Evolutionary conservation across 2,888 invertebrate genomes (phyloP), one percentile per base, ranked within the genome.

Genomic region (Prostheceraeus crozeri): DNA sequence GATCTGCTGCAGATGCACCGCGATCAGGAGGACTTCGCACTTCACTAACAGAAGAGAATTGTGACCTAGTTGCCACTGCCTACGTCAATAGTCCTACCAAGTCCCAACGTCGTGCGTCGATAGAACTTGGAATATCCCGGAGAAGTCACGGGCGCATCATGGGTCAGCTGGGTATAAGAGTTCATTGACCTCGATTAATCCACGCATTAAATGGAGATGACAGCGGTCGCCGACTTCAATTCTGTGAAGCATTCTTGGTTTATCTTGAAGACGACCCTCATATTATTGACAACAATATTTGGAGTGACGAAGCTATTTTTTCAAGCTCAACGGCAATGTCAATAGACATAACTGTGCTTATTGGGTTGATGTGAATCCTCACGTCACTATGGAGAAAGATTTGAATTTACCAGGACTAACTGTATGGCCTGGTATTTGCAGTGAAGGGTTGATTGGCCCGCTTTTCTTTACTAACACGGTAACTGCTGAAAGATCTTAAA

Each of bases 181-280:
- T n/a, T n/a, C n/a, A n/a, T n/a, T n/a, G n/a, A n/a, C n/a, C n/a
- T n/a, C n/a, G n/a, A n/a, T n/a, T 33, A 33, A 10, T 48, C 48
- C 48, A 48, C 23, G 25, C 23, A 10, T 28, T 48, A 48, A 48
- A 48, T 48, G 48, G 27, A 28, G 48, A 48, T 48, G 48, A 48
- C 27, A 23, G 14, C 48, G 23, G 27, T 28, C 23, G 48, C 25
- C 23, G 23, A 10, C 8, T 48, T 23, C 25, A 48, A 48, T 48
- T 48, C 27, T 48, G 48, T 28, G 23, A 48, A 8, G n/a, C 27
- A 4, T 48, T 48, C 27, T 48, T 19, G 27, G 27, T 25, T 48
- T 28, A 48, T 23, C 27, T 48, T 48, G 4, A 6, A 48, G 27
- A 48, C 27, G 48, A 48, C 25, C 25, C 23, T 25, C 48, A 10